These are phyloP conservation scores for Antechinus flavipes DNA, from an alignment of 2,113 vertebrate species.

Conservation along the genomic window DNA sequence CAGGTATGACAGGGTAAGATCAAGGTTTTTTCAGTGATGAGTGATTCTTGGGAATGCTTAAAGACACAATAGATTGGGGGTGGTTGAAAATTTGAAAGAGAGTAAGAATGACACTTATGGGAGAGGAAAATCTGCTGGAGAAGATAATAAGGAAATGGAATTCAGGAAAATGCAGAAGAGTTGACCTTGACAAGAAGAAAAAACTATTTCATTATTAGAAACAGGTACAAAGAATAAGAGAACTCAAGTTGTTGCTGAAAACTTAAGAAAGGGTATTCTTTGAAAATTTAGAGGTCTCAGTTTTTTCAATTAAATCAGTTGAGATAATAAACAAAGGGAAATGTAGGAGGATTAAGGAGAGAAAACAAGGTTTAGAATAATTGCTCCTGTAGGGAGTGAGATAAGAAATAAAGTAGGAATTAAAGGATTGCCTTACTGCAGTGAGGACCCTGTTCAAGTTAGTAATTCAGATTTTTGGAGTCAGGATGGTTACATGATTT, in stretches of 20 bases:
- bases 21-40: background rate
- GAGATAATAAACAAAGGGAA: background rate
- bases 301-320: background rate
- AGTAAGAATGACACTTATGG: background rate
- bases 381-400: background rate
- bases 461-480: background rate
- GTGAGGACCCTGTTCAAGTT: background rate
- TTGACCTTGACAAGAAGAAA: background rate
- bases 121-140: background rate
- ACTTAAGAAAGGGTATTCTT: background rate
- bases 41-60: background rate
- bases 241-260: background rate
- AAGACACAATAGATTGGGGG: background rate
- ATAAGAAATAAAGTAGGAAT: background rate
- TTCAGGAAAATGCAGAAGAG: background rate
- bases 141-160: background rate
- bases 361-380: background rate
- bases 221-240: background rate
- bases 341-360: background rate
- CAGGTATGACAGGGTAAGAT: background rate
- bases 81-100: background rate
- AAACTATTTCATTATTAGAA: background rate
- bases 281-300: background rate
- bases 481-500: too few relatives aligned
- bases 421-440: background rate